Percentiles rank a stretch among this genome's conserved stretches.
Evolutionary conservation across 2,113 vertebrate species (phyloP).

Genomic region (Dromiciops gliroides): DNA sequence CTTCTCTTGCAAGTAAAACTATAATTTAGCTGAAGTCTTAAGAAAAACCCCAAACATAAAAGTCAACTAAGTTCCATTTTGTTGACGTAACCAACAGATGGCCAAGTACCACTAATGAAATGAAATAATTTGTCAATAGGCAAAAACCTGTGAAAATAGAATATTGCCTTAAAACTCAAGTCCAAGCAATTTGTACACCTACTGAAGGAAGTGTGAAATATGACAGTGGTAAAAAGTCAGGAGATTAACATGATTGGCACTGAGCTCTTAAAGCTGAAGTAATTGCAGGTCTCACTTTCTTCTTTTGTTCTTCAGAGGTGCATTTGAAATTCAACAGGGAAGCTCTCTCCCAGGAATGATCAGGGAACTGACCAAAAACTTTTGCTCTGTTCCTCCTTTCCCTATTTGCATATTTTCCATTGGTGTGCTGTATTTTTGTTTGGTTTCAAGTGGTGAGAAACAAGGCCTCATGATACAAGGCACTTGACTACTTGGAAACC

Average conservation of each 20-base stretch:
- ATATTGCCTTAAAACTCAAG: background rate
- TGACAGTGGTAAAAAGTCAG: constrained; percentile 66
- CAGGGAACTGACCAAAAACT: constrained; percentile 7
- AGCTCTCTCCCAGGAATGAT: background rate
- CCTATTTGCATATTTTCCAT: background rate
- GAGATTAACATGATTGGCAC: constrained; percentile 72
- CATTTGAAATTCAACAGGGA: constrained; percentile 58
- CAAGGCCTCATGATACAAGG: fast-evolving
- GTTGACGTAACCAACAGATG: background rate
- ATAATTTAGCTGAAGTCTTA: background rate
- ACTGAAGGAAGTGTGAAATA: constrained; percentile 67
- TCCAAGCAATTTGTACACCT: constrained; percentile 72
- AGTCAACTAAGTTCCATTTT: background rate
- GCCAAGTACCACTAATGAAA: background rate
- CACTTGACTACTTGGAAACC: background rate
- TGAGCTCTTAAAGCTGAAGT: constrained; percentile 71
- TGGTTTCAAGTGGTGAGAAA: background rate
- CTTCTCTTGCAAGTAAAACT: background rate
- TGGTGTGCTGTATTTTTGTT: background rate
- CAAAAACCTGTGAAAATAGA: background rate
- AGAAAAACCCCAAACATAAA: background rate
- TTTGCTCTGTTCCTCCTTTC: background rate
- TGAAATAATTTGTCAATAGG: background rate
- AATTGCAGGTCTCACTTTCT: constrained; percentile 68
- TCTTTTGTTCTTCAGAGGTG: constrained; percentile 54